phyloP scores from a whole-genome alignment of 2,797 vertebrate genomes.

The Crocidura indochinensis region DNA sequence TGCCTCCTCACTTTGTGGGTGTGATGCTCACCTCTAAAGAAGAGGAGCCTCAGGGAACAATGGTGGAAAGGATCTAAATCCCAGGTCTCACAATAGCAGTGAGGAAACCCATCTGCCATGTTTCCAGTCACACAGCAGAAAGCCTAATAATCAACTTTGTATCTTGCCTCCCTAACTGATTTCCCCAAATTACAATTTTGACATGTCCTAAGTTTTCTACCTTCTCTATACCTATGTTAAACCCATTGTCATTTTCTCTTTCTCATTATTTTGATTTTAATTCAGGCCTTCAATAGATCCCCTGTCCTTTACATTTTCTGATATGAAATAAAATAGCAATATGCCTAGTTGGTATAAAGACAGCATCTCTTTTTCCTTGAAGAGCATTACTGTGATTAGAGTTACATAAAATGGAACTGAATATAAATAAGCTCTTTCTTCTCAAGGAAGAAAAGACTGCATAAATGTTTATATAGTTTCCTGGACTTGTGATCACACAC shows the following conservation, averaged over 20 bases:
- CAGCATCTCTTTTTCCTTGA: slow-evolving; percentile 4
- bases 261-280: background rate
- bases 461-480: background rate
- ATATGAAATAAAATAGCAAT: slow-evolving; percentile 21
- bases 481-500: background rate
- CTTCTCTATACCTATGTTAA: background rate
- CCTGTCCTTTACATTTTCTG: slow-evolving; percentile 22
- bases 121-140: too few relatives aligned
- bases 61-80: too few relatives aligned
- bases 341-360: slow-evolving; percentile 11
- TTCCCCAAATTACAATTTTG: background rate
- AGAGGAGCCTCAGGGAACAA: too few relatives aligned
- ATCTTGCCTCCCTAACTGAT: background rate
- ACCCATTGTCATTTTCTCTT: slow-evolving; percentile 5
- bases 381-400: slow-evolving; percentile 20
- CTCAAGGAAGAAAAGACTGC: background rate
- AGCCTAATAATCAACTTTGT: background rate
- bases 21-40: too few relatives aligned
- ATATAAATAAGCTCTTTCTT: slow-evolving; percentile 24
- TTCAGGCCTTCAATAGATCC: slow-evolving; percentile 5
- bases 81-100: too few relatives aligned
- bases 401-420: background rate
- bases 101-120: too few relatives aligned
- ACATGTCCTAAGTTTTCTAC: background rate
- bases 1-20: too few relatives aligned